Conservation (phyloP, 2,888 invertebrate species). For the Parnassius orleans region DNA sequence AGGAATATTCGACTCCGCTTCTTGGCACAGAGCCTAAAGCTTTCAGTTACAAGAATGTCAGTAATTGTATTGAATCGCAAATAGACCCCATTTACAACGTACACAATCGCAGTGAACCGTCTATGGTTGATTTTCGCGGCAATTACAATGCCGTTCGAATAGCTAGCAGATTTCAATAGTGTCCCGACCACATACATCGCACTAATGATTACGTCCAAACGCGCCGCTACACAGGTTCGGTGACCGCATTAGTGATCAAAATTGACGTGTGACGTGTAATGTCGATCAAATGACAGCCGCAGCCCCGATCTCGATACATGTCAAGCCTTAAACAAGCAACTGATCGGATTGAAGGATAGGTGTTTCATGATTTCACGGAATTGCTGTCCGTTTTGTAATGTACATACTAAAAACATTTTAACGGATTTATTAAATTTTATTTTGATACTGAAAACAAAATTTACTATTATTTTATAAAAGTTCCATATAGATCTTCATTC, state of each 20-base stretch:
- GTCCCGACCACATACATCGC: slow-evolving; percentile 20
- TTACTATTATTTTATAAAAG: too few species aligned
- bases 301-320: slow-evolving; percentile 1
- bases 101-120: not conserved
- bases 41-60: not conserved
- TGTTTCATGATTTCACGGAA: slow-evolving; percentile 5
- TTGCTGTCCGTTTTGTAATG: too few species aligned
- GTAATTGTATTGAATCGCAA: slow-evolving; percentile 5
- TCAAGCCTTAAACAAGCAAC: slow-evolving; percentile 20
- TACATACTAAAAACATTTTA: too few species aligned
- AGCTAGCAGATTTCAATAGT: slow-evolving; percentile 16
- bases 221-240: slow-evolving; percentile 31
- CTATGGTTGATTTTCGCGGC: slow-evolving; percentile 12
- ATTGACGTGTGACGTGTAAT: slow-evolving; percentile 22
- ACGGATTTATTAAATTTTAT: too few species aligned
- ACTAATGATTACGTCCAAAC: slow-evolving; percentile 25
- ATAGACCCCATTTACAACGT: slow-evolving; percentile 1
- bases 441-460: too few species aligned
- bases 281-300: slow-evolving; percentile 11
- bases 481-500: too few species aligned
- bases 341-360: slow-evolving; percentile 1
- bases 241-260: slow-evolving; percentile 30
- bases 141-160: slow-evolving; percentile 12
- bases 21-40: slow-evolving; percentile 4
- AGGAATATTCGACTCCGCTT: not conserved